Conservation (phyloP, 2,797 vertebrate genomes). For the Pteropus rufus region DNA sequence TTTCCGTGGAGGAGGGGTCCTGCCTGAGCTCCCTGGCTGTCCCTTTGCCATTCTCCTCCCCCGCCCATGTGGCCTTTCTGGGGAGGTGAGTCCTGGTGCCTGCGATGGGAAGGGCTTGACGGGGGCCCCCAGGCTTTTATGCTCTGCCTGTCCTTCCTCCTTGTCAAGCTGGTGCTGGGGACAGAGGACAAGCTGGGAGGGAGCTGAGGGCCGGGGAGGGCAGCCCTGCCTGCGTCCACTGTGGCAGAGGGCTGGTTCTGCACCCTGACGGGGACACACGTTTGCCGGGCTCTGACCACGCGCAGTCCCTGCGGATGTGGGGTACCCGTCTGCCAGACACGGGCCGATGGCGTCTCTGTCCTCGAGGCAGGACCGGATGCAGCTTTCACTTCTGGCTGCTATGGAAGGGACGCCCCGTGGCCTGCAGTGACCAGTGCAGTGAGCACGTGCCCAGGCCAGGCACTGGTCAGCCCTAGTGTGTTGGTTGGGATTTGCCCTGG, state of each 20-base stretch:
- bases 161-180: not conserved
- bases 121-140: not conserved
- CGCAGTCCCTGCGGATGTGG: rapidly evolving
- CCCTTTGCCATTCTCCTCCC: not conserved
- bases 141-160: not conserved
- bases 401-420: not conserved
- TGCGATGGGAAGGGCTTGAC: not conserved
- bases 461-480: too few species aligned
- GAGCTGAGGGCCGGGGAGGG: not conserved
- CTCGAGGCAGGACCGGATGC: not conserved
- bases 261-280: rapidly evolving
- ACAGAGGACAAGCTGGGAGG: not conserved
- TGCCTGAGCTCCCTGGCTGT: not conserved
- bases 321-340: too few species aligned
- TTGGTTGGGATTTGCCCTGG: too few species aligned
- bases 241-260: not conserved
- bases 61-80: rapidly evolving
- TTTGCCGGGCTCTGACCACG: not conserved
- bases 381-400: not conserved
- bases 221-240: not conserved
- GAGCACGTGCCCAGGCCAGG: rapidly evolving
- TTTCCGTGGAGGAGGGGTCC: rapidly evolving
- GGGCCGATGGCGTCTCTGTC: rapidly evolving
- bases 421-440: rapidly evolving
- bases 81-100: not conserved